Evolutionary conservation across 2,113 vertebrate species (phyloP).

Genomic region (Corydoras sp.): DNA sequence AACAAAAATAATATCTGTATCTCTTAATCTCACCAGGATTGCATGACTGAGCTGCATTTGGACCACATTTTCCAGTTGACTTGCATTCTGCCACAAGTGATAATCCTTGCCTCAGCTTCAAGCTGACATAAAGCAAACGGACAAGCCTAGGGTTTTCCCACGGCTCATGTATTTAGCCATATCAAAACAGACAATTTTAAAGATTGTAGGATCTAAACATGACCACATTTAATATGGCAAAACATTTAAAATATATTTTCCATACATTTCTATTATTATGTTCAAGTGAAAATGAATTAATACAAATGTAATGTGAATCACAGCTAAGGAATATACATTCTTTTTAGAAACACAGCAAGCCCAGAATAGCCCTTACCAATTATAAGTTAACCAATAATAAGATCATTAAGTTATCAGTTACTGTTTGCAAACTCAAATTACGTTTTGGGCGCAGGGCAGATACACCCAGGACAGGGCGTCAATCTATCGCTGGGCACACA

Average conservation of each 20-base stretch:
- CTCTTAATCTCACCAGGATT: background rate
- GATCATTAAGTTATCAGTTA: background rate
- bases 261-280: background rate
- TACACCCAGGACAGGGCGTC: too few relatives aligned
- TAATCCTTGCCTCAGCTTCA: background rate
- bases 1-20: background rate
- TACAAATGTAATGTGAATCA: too few relatives aligned
- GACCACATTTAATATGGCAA: background rate
- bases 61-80: background rate
- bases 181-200: background rate
- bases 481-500: too few relatives aligned
- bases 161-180: background rate
- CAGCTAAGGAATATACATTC: too few relatives aligned
- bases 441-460: too few relatives aligned
- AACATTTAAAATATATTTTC: background rate
- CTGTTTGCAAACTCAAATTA: too few relatives aligned
- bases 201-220: background rate
- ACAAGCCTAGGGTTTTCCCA: slow-evolving; percentile 1
- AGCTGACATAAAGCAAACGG: background rate
- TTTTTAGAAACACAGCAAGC: background rate
- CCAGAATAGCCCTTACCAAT: background rate
- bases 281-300: too few relatives aligned
- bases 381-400: background rate
- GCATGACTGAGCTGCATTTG: background rate
- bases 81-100: slow-evolving; percentile 6